Evolutionary conservation across 2,888 invertebrate genomes (phyloP).

Genomic region (Euzophera pinguis): DNA sequence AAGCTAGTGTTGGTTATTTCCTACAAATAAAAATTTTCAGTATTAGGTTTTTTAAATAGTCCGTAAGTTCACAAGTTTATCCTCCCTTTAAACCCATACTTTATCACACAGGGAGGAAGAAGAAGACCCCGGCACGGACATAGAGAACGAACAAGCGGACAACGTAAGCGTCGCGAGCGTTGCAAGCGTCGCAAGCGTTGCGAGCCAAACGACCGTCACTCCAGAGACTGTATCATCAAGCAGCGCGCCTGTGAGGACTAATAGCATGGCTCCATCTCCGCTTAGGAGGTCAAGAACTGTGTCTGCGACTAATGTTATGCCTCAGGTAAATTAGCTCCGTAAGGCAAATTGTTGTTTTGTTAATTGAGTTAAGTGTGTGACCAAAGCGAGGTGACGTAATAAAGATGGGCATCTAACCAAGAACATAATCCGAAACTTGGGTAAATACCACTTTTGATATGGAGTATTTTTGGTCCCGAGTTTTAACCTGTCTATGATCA

Average conservation of each 20-base stretch:
- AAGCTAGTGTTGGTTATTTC: no score
- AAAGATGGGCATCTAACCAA: no score
- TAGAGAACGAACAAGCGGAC: conserved; percentile 44
- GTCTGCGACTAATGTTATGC: conserved; percentile 42
- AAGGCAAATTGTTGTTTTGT: no score
- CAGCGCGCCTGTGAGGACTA: conserved; percentile 55
- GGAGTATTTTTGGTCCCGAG: no score
- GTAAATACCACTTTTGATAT: no score
- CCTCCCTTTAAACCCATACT: background rate
- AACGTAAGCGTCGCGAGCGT: conserved; percentile 50
- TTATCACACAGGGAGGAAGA: conserved; percentile 38
- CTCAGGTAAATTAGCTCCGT: conserved; percentile 32
- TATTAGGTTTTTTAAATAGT: no score
- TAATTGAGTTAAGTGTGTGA: no score
- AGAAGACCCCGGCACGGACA: conserved; percentile 48
- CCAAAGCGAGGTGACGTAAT: no score
- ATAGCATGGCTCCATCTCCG: conserved; percentile 45
- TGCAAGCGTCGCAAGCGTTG: conserved; percentile 34
- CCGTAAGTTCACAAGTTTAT: no score
- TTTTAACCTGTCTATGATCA: no score
- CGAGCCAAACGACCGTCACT: conserved; percentile 60
- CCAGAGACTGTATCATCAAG: conserved; percentile 62
- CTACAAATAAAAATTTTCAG: no score
- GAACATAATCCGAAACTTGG: no score
- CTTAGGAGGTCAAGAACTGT: conserved; percentile 65